Percentiles rank a stretch among this genome's conserved stretches.
phyloP scores from a whole-genome alignment of 2,113 vertebrate genomes.

The Calyptomena viridis region DNA sequence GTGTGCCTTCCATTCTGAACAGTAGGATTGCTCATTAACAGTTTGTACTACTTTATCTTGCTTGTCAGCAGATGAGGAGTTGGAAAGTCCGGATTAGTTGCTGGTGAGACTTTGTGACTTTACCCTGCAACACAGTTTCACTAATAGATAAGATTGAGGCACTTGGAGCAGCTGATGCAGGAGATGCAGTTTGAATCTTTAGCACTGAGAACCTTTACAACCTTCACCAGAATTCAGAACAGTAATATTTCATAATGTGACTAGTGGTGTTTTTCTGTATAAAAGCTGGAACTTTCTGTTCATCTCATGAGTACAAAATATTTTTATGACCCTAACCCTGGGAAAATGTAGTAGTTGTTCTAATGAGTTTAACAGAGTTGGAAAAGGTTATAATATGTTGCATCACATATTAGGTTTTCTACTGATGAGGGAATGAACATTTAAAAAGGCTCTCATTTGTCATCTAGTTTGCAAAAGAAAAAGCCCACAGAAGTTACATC shows the following conservation, averaged over 20 bases:
- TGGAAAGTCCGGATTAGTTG: neutral
- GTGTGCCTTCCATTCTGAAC: neutral
- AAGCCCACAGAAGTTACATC: neutral
- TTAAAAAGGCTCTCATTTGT: neutral
- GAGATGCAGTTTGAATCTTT: neutral
- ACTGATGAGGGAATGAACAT: neutral
- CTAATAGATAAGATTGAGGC: neutral
- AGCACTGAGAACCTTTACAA: neutral
- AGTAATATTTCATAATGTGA: neutral
- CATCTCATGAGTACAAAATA: constrained; percentile 24
- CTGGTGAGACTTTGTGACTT: neutral
- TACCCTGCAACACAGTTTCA: neutral
- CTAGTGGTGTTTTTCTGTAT: neutral
- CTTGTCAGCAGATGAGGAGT: neutral
- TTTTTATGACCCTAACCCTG: neutral
- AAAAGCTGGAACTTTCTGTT: constrained; percentile 9
- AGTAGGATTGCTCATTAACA: neutral
- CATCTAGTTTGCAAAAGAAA: neutral
- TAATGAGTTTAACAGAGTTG: constrained; percentile 27
- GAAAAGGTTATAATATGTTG: neutral
- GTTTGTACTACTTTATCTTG: neutral
- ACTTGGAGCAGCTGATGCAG: neutral
- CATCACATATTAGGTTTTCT: neutral
- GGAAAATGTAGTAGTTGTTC: neutral
- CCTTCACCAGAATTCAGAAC: neutral